A percentile compares a stretch with the other conserved stretches of the same genome.
phyloP scores from a whole-genome alignment of 2,888 invertebrate species.

The Cheilosia grossa region DNA sequence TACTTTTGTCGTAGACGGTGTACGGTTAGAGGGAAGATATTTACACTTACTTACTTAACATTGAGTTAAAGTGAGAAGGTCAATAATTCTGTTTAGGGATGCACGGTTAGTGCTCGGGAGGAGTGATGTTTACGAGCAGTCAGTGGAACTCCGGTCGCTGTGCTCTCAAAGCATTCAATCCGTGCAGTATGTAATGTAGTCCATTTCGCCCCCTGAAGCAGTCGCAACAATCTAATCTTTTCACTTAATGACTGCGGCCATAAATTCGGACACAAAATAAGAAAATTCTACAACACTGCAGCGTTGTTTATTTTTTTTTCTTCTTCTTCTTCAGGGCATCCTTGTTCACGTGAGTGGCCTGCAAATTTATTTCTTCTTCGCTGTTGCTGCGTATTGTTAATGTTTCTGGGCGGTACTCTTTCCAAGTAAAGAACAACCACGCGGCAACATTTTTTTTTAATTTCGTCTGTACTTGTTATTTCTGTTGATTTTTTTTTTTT shows the following conservation, averaged over 20 bases:
- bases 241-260: conserved; percentile 13
- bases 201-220: neutral
- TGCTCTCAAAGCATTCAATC: no score
- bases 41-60: neutral
- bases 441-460: conserved; percentile 40
- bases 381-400: neutral
- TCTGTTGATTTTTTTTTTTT: neutral
- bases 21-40: neutral
- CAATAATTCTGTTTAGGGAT: neutral
- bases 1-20: no score
- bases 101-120: neutral
- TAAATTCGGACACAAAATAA: neutral
- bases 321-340: neutral
- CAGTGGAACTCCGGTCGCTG: neutral
- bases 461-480: conserved; percentile 2
- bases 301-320: neutral
- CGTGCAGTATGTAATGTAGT: no score
- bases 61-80: conserved; percentile 3
- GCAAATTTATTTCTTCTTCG: conserved; percentile 9
- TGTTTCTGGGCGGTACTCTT: neutral
- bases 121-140: neutral
- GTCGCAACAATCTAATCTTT: conserved; percentile 5
- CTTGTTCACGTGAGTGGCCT: conserved; percentile 23
- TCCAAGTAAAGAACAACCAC: conserved; percentile 2
- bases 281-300: neutral